Percentiles rank a stretch among this genome's conserved stretches.
Evolutionary conservation across 2,113 vertebrate species (phyloP).

Genomic region (Echinops telfairi): DNA sequence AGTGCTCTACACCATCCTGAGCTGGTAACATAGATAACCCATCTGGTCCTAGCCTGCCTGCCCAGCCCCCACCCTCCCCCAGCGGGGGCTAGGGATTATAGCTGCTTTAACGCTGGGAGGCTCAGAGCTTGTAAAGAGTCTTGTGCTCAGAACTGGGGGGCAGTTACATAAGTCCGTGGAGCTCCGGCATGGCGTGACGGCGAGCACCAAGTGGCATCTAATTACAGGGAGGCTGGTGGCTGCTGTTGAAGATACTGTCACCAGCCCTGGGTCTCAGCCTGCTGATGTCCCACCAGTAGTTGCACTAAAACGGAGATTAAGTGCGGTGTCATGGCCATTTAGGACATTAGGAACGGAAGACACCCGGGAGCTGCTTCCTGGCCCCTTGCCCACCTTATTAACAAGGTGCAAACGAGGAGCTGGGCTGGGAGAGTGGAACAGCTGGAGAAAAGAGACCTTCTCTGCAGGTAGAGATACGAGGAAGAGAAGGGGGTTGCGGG

Average conservation of each 20-base stretch:
- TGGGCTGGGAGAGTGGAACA: conserved; percentile 6
- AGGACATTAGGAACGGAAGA: conserved; percentile 74
- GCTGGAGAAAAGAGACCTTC: conserved; percentile 54
- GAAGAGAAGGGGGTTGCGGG: conserved; percentile 51
- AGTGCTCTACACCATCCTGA: conserved; percentile 42
- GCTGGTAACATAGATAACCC: conserved; percentile 71
- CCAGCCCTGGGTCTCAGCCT: conserved; percentile 77
- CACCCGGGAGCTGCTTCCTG: conserved; percentile 49
- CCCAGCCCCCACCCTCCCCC: conserved; percentile 54
- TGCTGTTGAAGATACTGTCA: conserved; percentile 76
- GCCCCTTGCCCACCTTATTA: conserved; percentile 77
- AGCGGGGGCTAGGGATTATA: conserved; percentile 69
- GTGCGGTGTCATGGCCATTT: conserved; percentile 60
- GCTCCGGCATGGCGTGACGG: conserved; percentile 26
- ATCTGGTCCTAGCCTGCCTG: conserved; percentile 50
- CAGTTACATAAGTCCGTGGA: conserved; percentile 55
- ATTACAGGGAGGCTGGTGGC: conserved; percentile 82
- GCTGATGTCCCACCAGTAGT: conserved; percentile 73
- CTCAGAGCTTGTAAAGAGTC: conserved; percentile 65
- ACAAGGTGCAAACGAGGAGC: conserved; percentile 64
- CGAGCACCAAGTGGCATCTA: conserved; percentile 76
- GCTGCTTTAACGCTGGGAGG: conserved; percentile 62
- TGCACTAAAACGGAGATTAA: conserved; percentile 80
- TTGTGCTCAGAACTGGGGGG: conserved; percentile 54
- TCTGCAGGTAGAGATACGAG: conserved; percentile 50